Percentiles rank a stretch among this genome's conserved stretches.
Evolutionary conservation across 2,888 invertebrate species (phyloP).

Genomic region (Athrips mouffetella): DNA sequence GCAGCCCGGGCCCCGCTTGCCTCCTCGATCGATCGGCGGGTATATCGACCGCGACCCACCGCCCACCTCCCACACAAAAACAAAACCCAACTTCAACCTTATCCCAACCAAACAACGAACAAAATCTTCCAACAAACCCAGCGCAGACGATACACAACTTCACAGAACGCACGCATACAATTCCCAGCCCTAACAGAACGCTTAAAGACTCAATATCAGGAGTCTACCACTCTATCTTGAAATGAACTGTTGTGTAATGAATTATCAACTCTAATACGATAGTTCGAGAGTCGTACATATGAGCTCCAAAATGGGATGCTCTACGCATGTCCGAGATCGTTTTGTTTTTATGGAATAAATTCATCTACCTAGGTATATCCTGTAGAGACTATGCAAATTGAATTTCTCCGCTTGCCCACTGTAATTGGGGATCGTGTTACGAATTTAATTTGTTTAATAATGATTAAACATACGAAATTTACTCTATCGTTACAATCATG

Average conservation of each 20-base stretch:
- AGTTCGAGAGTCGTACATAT: conserved; percentile 51
- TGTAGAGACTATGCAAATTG: conserved; percentile 17
- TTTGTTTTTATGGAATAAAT: conserved; percentile 51
- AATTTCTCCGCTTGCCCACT: conserved; percentile 13
- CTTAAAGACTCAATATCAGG: conserved; percentile 55
- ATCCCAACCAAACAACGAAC: conserved; percentile 38
- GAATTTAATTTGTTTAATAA: background rate
- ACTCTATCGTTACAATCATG: background rate
- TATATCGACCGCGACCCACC: conserved; percentile 68
- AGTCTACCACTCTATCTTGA: conserved; percentile 36
- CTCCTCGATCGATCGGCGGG: conserved; percentile 69
- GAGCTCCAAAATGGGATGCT: conserved; percentile 29
- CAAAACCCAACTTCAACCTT: conserved; percentile 59
- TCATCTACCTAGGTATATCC: conserved; percentile 28
- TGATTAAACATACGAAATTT: background rate
- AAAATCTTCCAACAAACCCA: conserved; percentile 32
- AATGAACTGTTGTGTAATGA: conserved; percentile 43
- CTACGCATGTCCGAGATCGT: conserved; percentile 69
- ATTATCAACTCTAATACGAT: conserved; percentile 62
- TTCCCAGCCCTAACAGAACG: conserved; percentile 60
- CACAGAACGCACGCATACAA: conserved; percentile 41
- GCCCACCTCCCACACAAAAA: conserved; percentile 41
- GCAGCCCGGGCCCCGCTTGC: conserved; percentile 40
- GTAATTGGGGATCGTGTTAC: conserved; percentile 1
- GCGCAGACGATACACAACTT: conserved; percentile 27